Conservation (phyloP, 1,140 invertebrate genomes). For the Drosophila paulistorum region DNA sequence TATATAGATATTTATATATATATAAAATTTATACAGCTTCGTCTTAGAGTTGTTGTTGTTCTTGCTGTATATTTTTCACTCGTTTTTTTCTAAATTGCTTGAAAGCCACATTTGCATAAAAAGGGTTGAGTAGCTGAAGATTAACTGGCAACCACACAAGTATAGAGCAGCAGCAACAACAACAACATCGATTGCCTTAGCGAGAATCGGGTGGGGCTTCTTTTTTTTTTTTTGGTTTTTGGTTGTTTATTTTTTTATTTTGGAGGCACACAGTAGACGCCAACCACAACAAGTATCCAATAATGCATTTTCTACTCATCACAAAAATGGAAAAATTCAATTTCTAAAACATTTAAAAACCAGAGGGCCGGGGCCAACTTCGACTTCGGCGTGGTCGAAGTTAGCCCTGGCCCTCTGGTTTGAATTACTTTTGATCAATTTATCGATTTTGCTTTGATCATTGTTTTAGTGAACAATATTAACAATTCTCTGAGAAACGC, state of each 20-base stretch:
- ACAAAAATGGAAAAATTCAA: background rate
- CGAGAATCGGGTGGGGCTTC: slow-evolving; percentile 42
- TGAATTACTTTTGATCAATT: too few species aligned
- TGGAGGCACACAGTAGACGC: background rate
- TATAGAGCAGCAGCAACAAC: slow-evolving; percentile 22
- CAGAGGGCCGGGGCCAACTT: too few species aligned
- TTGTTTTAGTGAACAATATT: too few species aligned
- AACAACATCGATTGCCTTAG: slow-evolving; percentile 20
- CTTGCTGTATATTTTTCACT: slow-evolving; percentile 65
- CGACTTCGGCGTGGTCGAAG: too few species aligned
- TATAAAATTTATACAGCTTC: slow-evolving; percentile 68
- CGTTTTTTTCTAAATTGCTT: slow-evolving; percentile 71
- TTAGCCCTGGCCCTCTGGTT: too few species aligned
- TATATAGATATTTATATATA: slow-evolving; percentile 28
- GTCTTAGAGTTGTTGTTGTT: slow-evolving; percentile 44
- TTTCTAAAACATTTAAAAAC: background rate
- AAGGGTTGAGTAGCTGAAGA: slow-evolving; percentile 79
- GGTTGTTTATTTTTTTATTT: background rate
- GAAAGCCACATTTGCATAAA: slow-evolving; percentile 73
- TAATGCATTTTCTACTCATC: background rate
- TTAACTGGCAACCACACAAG: slow-evolving; percentile 64
- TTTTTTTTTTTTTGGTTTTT: slow-evolving; percentile 6
- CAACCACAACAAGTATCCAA: background rate
- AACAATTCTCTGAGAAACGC: too few species aligned
- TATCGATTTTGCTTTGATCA: too few species aligned